Percentiles rank a stretch among this genome's conserved stretches.
Evolutionary conservation across 2,113 vertebrate genomes (phyloP).

Genomic region (Tychaedon coryphoeus): DNA sequence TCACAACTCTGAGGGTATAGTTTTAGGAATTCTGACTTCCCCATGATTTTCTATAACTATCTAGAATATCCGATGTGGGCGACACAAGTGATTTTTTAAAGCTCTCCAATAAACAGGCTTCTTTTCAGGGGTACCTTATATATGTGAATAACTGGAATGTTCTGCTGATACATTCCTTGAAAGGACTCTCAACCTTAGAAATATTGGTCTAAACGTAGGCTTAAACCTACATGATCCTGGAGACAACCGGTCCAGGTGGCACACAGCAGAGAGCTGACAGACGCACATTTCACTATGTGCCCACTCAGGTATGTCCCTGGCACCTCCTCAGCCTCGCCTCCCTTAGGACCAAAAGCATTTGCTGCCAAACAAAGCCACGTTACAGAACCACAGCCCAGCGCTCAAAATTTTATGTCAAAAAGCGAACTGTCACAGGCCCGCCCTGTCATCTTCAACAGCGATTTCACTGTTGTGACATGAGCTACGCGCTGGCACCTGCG

Average conservation of each 20-base stretch:
- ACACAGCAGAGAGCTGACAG: neutral
- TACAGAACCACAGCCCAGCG: neutral
- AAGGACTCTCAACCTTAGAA: neutral
- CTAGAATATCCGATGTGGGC: neutral
- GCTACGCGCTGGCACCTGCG: neutral
- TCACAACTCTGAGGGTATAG: neutral
- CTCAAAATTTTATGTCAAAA: fast-evolving
- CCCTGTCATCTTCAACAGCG: neutral
- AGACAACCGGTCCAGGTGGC: neutral
- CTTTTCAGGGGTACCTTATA: neutral
- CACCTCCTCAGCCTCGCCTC: neutral
- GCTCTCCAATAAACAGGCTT: neutral
- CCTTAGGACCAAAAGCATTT: neutral
- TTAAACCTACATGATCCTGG: neutral
- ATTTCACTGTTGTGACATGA: neutral
- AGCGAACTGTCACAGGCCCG: neutral
- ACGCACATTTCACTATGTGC: fast-evolving
- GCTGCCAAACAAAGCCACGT: neutral
- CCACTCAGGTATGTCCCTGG: fast-evolving
- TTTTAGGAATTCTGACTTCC: neutral
- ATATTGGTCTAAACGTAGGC: fast-evolving
- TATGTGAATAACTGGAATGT: fast-evolving
- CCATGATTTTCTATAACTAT: neutral
- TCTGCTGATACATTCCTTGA: neutral
- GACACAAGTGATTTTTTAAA: neutral